Conservation (phyloP, 2,888 invertebrate genomes). For the Caradrina clavipalpis region DNA sequence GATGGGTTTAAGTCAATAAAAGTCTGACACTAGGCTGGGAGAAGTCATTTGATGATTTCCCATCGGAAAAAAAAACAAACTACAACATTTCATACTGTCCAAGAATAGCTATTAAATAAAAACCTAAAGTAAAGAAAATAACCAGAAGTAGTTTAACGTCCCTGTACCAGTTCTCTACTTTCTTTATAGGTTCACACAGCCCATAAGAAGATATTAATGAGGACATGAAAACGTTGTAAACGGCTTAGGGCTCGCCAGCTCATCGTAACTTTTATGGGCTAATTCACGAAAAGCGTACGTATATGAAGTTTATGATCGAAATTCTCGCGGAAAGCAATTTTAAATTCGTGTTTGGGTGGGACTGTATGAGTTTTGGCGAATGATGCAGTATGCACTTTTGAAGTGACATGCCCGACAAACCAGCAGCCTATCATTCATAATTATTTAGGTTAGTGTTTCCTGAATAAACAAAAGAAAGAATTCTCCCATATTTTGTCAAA, state of each 20-base stretch:
- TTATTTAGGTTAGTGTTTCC: too few species aligned
- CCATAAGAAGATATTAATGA: constrained; percentile 35
- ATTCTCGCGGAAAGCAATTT: background rate
- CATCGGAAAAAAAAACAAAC: too few species aligned
- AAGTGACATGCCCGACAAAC: background rate
- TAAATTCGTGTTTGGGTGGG: background rate
- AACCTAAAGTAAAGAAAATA: constrained; percentile 15
- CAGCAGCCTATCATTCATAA: too few species aligned
- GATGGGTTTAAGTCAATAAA: too few species aligned
- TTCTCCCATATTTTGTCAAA: too few species aligned
- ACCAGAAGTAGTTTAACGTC: constrained; percentile 38
- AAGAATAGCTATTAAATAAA: background rate
- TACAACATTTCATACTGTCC: background rate
- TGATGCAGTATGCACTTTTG: background rate
- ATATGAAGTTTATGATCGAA: constrained; percentile 10
- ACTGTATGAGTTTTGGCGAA: background rate
- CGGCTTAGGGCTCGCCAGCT: background rate
- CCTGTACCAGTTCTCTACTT: constrained; percentile 41
- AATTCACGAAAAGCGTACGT: constrained; percentile 17
- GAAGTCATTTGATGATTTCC: too few species aligned
- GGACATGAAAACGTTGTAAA: constrained; percentile 40
- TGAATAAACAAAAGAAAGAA: too few species aligned
- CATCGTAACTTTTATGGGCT: constrained; percentile 24
- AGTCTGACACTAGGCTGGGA: too few species aligned
- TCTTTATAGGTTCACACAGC: constrained; percentile 40